Percentiles rank a stretch among this genome's conserved stretches.
Conservation (phyloP, 1,140 invertebrate species). For the Armadillidium nasatum region DNA sequence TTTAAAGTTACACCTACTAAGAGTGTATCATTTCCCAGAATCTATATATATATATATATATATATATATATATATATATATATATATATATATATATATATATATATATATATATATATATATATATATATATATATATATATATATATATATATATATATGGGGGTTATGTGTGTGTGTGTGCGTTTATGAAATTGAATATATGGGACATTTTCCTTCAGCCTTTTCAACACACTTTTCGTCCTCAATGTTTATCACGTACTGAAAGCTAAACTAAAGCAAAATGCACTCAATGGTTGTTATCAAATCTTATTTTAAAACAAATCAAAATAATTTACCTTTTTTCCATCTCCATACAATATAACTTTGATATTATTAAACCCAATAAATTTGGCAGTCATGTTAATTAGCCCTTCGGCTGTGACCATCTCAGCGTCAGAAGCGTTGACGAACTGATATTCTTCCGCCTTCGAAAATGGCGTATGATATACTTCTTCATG, state of each 20-base stretch:
- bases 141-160: neutral
- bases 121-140: neutral
- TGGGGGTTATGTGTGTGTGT: no score
- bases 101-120: neutral
- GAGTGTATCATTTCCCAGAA: neutral
- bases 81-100: neutral
- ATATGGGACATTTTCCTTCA: no score
- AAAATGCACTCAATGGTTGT: no score
- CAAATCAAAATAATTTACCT: neutral
- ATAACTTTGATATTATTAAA: neutral
- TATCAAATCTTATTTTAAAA: no score
- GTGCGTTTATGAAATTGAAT: no score
- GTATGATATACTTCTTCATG: neutral
- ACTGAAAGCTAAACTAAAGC: no score
- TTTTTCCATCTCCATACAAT: neutral
- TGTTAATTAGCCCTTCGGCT: neutral
- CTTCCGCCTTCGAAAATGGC: neutral
- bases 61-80: neutral
- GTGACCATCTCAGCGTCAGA: neutral
- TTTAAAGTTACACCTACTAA: neutral
- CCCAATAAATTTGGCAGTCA: neutral
- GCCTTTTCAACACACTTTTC: no score
- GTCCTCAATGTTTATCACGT: no score
- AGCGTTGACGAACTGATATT: neutral
- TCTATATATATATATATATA: neutral